Percentiles rank a stretch among this genome's conserved stretches.
Evolutionary conservation across 2,113 vertebrate genomes (phyloP).

Genomic region (Alligator sinensis): DNA sequence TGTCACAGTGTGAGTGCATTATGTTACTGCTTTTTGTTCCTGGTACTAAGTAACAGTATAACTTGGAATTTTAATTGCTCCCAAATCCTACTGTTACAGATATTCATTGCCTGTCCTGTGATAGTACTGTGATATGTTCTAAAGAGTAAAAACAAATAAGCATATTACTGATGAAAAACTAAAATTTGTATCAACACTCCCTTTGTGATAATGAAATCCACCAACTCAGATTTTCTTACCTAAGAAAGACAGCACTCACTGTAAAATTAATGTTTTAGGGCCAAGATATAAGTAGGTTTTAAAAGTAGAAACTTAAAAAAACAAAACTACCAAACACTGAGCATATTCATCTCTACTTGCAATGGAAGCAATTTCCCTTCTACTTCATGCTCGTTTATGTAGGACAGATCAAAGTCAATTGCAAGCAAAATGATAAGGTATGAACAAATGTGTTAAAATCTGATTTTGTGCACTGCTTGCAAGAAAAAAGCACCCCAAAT

Average conservation of each 20-base stretch:
- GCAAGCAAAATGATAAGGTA: background rate
- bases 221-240: background rate
- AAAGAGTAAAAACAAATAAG: conserved; percentile 42
- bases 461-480: background rate
- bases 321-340: background rate
- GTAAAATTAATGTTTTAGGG: background rate
- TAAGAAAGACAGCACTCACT: background rate
- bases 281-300: background rate
- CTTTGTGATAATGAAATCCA: background rate
- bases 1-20: background rate
- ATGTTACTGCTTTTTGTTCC: conserved; percentile 48
- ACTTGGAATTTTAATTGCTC: conserved; percentile 60
- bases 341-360: background rate
- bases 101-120: background rate
- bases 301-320: background rate
- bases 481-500: background rate
- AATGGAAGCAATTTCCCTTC: conserved; percentile 19
- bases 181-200: conserved; percentile 25
- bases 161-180: conserved; percentile 34
- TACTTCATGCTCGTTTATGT: conserved; percentile 21
- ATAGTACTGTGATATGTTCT: conserved; percentile 39
- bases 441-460: background rate
- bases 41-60: conserved; percentile 51
- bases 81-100: background rate
- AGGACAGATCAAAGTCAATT: background rate